Evolutionary conservation across 2,113 vertebrate species (phyloP).

Genomic region (Lasiurus borealis): DNA sequence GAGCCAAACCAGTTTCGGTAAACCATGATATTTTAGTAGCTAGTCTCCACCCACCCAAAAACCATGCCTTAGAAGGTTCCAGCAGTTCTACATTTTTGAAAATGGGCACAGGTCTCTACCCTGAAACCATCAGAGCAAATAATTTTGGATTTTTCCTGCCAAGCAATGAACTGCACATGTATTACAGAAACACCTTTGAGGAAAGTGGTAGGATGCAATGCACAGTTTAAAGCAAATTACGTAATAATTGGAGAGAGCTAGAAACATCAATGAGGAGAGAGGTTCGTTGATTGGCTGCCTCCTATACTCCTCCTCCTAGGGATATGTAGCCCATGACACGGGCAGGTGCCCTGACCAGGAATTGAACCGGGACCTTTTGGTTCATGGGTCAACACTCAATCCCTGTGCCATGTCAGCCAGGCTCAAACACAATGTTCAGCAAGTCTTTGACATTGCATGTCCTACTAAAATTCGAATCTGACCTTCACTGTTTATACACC

Average conservation of each 20-base stretch:
- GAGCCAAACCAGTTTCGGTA: too few species aligned
- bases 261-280: too few species aligned
- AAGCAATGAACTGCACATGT: slow-evolving; percentile 13
- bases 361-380: too few species aligned
- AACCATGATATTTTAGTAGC: not conserved
- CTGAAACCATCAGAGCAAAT: slow-evolving; percentile 2
- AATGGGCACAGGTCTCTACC: not conserved
- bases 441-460: not conserved
- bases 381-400: too few species aligned
- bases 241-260: too few species aligned
- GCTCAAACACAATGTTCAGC: not conserved
- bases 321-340: too few species aligned
- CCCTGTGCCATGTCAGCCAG: not conserved
- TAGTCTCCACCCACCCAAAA: not conserved
- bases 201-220: not conserved
- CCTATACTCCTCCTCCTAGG: too few species aligned
- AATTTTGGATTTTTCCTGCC: not conserved
- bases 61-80: not conserved
- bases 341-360: too few species aligned
- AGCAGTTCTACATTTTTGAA: not conserved
- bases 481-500: not conserved
- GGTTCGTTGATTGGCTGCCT: too few species aligned
- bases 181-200: slow-evolving; percentile 12
- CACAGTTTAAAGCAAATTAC: not conserved
- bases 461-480: not conserved